Percentiles rank a stretch among this genome's conserved stretches.
Evolutionary conservation across 2,797 vertebrate genomes (phyloP).

Genomic region (Lacerta bilineata): DNA sequence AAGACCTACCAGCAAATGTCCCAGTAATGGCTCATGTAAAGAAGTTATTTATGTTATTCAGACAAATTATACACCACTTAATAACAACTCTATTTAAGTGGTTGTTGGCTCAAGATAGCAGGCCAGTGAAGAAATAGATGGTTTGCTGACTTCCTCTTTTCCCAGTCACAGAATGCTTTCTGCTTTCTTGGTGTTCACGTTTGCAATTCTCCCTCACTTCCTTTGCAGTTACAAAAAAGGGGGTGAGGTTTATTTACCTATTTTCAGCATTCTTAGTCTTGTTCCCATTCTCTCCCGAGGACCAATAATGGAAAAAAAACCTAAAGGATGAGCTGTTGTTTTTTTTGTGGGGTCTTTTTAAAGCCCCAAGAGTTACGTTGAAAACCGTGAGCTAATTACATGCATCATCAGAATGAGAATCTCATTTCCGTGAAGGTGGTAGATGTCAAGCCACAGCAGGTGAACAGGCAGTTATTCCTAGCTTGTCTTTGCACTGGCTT

Average conservation of each 20-base stretch:
- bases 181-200: neutral
- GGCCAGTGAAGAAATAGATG: neutral
- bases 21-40: neutral
- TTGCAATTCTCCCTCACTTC: neutral
- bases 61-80: too few species aligned
- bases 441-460: constrained; percentile 10
- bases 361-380: neutral
- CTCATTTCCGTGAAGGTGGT: constrained; percentile 15
- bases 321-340: neutral
- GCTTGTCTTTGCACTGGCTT: constrained; percentile 3
- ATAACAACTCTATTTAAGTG: too few species aligned
- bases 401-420: constrained; percentile 1
- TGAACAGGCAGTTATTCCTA: constrained; percentile 14
- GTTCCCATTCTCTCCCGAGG: neutral
- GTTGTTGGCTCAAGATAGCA: neutral
- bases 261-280: neutral
- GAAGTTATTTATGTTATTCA: neutral
- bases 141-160: neutral
- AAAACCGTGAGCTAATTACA: constrained; percentile 14
- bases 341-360: too few species aligned
- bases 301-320: neutral
- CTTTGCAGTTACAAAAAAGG: constrained; percentile 11
- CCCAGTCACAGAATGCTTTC: neutral
- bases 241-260: too few species aligned
- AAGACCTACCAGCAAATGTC: neutral